phyloP scores from a whole-genome alignment of 2,888 invertebrate genomes.

The Teleiodes luculella region DNA sequence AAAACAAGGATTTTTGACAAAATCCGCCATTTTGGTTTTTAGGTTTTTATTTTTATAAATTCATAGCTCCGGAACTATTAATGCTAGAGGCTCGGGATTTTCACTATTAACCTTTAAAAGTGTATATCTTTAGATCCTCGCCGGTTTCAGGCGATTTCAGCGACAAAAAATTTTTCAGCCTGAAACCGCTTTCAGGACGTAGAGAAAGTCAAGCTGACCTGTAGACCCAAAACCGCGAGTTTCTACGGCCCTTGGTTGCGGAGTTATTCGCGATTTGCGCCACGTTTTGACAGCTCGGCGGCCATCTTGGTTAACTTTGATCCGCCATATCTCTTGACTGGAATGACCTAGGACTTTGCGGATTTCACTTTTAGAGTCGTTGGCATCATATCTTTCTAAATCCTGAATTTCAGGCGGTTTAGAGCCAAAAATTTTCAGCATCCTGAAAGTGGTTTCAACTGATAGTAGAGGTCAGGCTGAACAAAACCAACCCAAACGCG shows the following conservation, averaged over 20 bases:
- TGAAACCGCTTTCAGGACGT: neutral
- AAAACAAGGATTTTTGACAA: neutral
- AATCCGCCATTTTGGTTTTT: neutral
- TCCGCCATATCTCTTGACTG: neutral
- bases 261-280: neutral
- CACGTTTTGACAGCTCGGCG: neutral
- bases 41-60: neutral
- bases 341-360: neutral
- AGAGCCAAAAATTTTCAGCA: neutral
- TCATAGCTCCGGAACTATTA: neutral
- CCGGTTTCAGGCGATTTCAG: neutral
- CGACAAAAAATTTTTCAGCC: neutral
- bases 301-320: neutral
- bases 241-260: neutral
- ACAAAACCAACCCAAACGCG: neutral
- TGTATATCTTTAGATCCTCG: too few relatives aligned
- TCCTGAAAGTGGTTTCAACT: neutral
- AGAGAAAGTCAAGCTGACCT: neutral
- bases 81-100: neutral
- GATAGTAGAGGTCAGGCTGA: neutral
- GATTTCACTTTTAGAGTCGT: neutral
- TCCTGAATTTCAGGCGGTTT: neutral
- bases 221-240: neutral
- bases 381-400: neutral
- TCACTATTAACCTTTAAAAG: too few relatives aligned